A percentile compares a stretch with the other conserved stretches of the same genome.
Evolutionary conservation across 2,797 vertebrate species (phyloP).

Genomic region (Trematomus bernacchii): DNA sequence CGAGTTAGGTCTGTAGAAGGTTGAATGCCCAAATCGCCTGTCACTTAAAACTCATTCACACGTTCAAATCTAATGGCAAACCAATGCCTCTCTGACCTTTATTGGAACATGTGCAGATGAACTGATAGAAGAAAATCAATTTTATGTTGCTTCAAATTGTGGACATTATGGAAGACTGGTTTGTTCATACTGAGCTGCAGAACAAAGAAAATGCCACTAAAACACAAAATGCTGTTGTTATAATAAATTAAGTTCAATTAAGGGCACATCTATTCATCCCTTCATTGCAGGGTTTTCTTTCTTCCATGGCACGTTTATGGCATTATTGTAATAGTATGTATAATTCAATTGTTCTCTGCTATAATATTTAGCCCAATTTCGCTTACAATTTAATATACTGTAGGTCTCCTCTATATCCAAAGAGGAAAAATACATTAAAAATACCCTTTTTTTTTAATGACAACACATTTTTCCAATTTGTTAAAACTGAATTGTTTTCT

Average conservation of each 20-base stretch:
- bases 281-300: neutral
- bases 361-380: conserved; percentile 10
- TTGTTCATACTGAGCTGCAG: neutral
- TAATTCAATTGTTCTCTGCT: conserved; percentile 22
- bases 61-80: conserved; percentile 50
- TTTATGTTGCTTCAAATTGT: conserved; percentile 21
- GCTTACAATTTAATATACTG: conserved; percentile 2
- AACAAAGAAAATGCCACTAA: neutral
- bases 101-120: conserved; percentile 34
- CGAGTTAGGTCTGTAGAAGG: conserved; percentile 47
- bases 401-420: conserved; percentile 26
- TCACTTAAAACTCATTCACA: conserved; percentile 48
- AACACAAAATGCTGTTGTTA: neutral
- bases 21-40: conserved; percentile 49
- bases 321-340: neutral
- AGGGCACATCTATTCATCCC: neutral
- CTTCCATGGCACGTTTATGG: neutral
- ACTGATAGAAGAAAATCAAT: conserved; percentile 44
- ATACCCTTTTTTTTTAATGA: conserved; percentile 45
- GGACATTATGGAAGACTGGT: conserved; percentile 24
- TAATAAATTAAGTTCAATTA: conserved; percentile 5
- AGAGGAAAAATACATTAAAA: conserved; percentile 49
- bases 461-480: conserved; percentile 58
- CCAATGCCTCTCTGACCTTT: conserved; percentile 38
- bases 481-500: conserved; percentile 66